Evolutionary conservation across 2,888 invertebrate genomes (phyloP).

Genomic region (Brenthis hecate): DNA sequence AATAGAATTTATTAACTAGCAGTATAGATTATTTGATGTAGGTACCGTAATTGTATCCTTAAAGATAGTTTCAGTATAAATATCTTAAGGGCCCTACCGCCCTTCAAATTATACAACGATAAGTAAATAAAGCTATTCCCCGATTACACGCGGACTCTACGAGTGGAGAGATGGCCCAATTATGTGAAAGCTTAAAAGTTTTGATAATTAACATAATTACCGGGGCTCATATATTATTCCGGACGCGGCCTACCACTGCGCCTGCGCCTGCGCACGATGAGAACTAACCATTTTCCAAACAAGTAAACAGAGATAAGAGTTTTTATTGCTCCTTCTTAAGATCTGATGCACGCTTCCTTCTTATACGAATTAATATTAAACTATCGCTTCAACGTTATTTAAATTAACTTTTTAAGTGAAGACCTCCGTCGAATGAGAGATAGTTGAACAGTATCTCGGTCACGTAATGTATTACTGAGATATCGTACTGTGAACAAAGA

Average conservation of each 20-base stretch:
- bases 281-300: conserved; percentile 33
- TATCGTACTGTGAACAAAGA: conserved; percentile 2
- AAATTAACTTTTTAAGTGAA: conserved; percentile 15
- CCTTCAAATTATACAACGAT: conserved; percentile 30
- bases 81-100: conserved; percentile 6
- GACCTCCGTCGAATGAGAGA: conserved; percentile 9
- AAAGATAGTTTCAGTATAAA: not conserved
- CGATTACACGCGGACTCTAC: conserved; percentile 11
- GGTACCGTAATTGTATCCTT: not conserved
- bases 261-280: conserved; percentile 26
- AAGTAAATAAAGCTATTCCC: conserved; percentile 32
- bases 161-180: conserved; percentile 28
- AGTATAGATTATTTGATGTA: not conserved
- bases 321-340: conserved; percentile 29
- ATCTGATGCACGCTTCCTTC: conserved; percentile 24
- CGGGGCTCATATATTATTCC: conserved; percentile 40
- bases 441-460: conserved; percentile 11
- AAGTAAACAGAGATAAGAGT: conserved; percentile 36
- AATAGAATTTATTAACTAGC: not conserved
- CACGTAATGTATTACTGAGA: conserved; percentile 15
- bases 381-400: conserved; percentile 17
- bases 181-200: conserved; percentile 37
- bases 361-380: conserved; percentile 24
- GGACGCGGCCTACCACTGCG: conserved; percentile 35
- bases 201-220: conserved; percentile 41